Evolutionary conservation across 1,140 invertebrate species (phyloP), one percentile per base, ranked within the genome.

Genomic region (Drosophila simulans): DNA sequence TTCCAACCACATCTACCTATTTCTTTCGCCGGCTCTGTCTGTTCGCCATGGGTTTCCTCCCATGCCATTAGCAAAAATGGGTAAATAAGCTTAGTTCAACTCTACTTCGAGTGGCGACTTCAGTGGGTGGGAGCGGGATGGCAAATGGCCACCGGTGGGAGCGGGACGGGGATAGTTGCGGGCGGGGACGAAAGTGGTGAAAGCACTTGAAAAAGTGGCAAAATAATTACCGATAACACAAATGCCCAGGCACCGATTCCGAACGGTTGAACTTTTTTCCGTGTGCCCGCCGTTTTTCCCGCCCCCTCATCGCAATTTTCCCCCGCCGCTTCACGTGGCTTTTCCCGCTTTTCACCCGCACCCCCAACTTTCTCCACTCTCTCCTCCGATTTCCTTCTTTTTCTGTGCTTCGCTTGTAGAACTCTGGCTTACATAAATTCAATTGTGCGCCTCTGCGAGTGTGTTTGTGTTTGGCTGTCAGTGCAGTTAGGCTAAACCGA

Each of bases 221-320:
- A 85, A 85, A 85, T 85, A 85, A 85, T 85, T 85, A 85, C 81
- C 70, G 54, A 75, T 74, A 74, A 66, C 73, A 39, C 39, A 65
- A 65, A 51, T 52, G 59, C 59, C 64, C 59, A 51, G 59, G 59
- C 58, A 52, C 46, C 59, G 58, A 64, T 52, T 68, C 37, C n/a
- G 37, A 64, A 52, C 27, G 27, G 60, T 65, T n/a, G 15, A 68
- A 65, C 46, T 68, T 68, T 57, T 60, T 20, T 43, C 25, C 58
- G 13, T 46, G 17, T 34, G 45, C 15, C n/a, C 17, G 54, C 8
- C 15, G 11, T 35, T 27, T 55, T 42, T 3, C 37, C 5, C 40
- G n/a, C 5, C 15, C n/a, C 7, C 15, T 13, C 55, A 46, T 43
- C 42, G 55, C 31, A 22, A 22, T 22, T 42, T 53, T 53, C 11